Evolutionary conservation across 2,113 vertebrate species (phyloP).

Genomic region (Perca schrenkii): DNA sequence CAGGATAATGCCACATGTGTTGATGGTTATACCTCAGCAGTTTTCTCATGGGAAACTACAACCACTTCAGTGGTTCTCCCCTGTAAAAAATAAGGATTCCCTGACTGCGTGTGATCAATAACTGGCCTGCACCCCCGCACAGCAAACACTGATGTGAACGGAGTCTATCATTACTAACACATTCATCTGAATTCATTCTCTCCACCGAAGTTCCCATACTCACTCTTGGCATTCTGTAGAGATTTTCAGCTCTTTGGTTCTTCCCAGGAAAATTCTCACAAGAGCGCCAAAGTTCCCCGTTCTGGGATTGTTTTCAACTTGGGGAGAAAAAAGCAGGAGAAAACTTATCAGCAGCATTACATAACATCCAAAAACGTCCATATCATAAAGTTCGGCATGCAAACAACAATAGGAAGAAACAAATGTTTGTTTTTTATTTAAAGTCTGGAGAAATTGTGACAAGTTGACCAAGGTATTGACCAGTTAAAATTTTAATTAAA

Average conservation of each 20-base stretch:
- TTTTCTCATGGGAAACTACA: slow-evolving; percentile 60
- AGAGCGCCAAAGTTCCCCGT: slow-evolving; percentile 94
- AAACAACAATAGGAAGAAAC: background rate
- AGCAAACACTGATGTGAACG: background rate
- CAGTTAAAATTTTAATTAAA: background rate
- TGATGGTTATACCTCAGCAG: slow-evolving; percentile 59
- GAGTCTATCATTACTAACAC: slow-evolving; percentile 6
- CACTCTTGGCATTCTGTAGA: slow-evolving; percentile 99
- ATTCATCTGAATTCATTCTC: slow-evolving; percentile 1
- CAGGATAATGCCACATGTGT: slow-evolving; percentile 48
- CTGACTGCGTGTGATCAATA: slow-evolving; percentile 18
- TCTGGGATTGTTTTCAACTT: slow-evolving; percentile 97
- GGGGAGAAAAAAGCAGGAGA: background rate
- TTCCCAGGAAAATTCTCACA: slow-evolving; percentile 94
- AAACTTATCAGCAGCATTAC: background rate
- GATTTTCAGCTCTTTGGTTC: slow-evolving; percentile 98
- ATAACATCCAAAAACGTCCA: background rate
- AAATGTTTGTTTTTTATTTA: background rate
- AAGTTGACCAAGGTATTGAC: background rate
- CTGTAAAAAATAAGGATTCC: slow-evolving; percentile 4
- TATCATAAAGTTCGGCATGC: background rate
- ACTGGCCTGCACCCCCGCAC: slow-evolving; percentile 1
- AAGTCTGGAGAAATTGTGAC: background rate
- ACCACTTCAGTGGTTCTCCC: slow-evolving; percentile 20
- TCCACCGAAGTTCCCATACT: slow-evolving; percentile 76